Conservation (phyloP, 2,113 vertebrate species). For the Cinclus mexicanus region DNA sequence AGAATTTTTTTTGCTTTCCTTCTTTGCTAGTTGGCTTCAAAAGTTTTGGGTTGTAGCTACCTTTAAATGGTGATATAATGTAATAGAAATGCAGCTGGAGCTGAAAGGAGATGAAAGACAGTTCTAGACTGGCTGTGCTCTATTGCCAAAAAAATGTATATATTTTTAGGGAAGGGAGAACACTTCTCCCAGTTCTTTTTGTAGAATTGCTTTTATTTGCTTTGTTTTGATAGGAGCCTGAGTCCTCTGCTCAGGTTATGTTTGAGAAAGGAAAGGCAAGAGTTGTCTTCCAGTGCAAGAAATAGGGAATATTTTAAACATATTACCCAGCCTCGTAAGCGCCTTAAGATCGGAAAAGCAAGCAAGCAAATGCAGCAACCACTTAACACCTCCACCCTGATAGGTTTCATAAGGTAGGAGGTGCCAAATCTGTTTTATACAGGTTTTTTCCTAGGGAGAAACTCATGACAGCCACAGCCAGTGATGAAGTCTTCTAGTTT, state of each 20-base stretch:
- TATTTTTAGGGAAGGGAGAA: background rate
- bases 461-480: background rate
- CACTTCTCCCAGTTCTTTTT: background rate
- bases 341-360: background rate
- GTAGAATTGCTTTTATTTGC: background rate
- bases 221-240: constrained; percentile 8
- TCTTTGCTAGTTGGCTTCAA: background rate
- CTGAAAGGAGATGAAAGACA: background rate
- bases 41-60: background rate
- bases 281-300: background rate
- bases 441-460: background rate
- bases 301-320: background rate
- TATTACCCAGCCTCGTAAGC: background rate
- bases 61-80: background rate
- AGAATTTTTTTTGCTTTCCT: background rate
- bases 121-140: background rate
- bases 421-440: background rate
- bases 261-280: background rate
- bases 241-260: background rate
- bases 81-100: background rate
- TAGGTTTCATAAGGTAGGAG: background rate
- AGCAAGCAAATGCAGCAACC: background rate
- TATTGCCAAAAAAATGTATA: background rate
- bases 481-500: background rate
- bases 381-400: background rate